Evolutionary conservation across 2,888 invertebrate genomes (phyloP).

Genomic region (Metallyticus violacea): DNA sequence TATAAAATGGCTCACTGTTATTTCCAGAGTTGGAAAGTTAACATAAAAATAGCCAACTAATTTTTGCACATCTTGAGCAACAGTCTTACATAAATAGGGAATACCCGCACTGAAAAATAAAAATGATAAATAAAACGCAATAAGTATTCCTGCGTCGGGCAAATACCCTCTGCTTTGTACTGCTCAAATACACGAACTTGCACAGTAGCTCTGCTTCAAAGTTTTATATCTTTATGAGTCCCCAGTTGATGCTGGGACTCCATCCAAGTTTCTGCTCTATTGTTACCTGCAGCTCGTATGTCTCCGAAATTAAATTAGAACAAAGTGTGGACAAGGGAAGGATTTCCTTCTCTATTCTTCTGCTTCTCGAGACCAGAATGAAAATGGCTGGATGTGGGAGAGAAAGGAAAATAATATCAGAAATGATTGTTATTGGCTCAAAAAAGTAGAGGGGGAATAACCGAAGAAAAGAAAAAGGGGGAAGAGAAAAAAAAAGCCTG

Average conservation of each 20-base stretch:
- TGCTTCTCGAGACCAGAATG: background rate
- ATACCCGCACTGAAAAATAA: too few species aligned
- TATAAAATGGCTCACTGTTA: too few species aligned
- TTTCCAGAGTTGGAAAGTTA: too few species aligned
- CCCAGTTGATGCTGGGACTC: background rate
- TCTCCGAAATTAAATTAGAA: conserved; percentile 13
- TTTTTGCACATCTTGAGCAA: too few species aligned
- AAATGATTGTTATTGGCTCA: conserved; percentile 16
- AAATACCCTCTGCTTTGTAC: too few species aligned
- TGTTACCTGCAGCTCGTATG: background rate
- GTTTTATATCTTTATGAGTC: background rate
- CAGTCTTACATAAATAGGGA: too few species aligned
- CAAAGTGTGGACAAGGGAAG: conserved; percentile 14
- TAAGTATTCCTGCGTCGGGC: too few species aligned
- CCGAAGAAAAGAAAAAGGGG: background rate
- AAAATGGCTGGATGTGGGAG: background rate
- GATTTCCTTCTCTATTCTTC: conserved; percentile 1
- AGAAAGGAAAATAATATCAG: conserved; percentile 18
- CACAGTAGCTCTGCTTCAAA: background rate
- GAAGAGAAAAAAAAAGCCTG: background rate
- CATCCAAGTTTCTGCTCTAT: background rate
- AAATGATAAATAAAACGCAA: too few species aligned
- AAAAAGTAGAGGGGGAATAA: background rate
- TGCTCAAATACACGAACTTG: too few species aligned
- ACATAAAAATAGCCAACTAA: too few species aligned